These are phyloP conservation scores for Callinectes sapidus DNA, from an alignment of 2,888 invertebrate species.

Conservation along the genomic window DNA sequence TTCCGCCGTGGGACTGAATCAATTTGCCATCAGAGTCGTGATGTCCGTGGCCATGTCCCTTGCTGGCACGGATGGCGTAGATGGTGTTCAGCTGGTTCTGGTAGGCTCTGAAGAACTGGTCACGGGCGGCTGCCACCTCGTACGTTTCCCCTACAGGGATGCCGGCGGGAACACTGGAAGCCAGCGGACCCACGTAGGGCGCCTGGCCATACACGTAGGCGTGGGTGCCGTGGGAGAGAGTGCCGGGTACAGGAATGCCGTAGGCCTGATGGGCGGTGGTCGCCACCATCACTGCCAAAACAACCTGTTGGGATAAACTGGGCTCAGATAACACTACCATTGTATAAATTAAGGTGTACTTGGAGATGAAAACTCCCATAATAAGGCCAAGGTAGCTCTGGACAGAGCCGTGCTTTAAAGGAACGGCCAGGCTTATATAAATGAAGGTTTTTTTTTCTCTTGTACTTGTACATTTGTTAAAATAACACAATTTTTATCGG, in stretches of 20 bases:
- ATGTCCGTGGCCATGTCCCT: no score
- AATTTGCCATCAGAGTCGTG: background rate
- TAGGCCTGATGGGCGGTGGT: constrained; percentile 37
- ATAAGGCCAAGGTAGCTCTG: background rate
- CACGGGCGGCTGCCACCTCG: constrained; percentile 54
- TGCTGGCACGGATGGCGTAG: background rate
- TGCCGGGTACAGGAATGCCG: background rate
- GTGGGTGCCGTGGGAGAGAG: background rate
- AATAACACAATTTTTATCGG: no score
- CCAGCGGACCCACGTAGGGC: background rate
- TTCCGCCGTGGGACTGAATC: background rate
- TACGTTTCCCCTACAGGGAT: constrained; percentile 46
- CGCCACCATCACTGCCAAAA: constrained; percentile 54
- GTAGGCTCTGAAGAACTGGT: constrained; percentile 50
- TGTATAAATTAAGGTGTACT: background rate
- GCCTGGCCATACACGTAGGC: background rate
- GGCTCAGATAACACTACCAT: background rate
- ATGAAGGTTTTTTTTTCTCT: no score
- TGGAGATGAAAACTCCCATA: no score
- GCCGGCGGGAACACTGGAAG: background rate
- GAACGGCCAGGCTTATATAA: background rate
- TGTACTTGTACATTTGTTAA: no score
- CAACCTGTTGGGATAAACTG: constrained; percentile 39
- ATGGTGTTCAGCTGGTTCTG: constrained; percentile 41
- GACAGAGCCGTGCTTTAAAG: background rate